Percentiles rank a stretch among this genome's conserved stretches.
phyloP scores from a whole-genome alignment of 2,113 vertebrate species.

The Sclerurus mexicanus region DNA sequence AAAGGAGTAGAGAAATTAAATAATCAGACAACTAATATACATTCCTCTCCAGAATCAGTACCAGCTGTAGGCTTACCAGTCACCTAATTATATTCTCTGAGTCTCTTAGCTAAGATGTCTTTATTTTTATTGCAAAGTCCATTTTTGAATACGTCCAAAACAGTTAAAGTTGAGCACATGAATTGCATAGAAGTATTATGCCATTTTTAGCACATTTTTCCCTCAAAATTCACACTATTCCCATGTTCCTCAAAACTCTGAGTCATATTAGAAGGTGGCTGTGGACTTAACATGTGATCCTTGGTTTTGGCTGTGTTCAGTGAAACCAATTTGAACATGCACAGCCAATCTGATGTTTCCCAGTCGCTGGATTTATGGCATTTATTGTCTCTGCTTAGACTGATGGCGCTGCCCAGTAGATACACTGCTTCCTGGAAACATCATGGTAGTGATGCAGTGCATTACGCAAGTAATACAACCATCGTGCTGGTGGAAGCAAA shows the following conservation, averaged over 20 bases:
- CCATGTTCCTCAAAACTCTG: not conserved
- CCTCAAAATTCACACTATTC: not conserved
- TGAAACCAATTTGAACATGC: not conserved
- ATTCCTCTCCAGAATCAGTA: not conserved
- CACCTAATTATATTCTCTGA: slow-evolving; percentile 19
- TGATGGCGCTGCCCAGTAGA: not conserved
- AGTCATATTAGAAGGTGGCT: not conserved
- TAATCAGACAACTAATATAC: not conserved
- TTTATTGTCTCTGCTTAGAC: not conserved
- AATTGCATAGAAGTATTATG: not conserved
- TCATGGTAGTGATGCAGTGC: not conserved
- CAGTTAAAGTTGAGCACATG: not conserved
- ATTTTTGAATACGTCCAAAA: not conserved
- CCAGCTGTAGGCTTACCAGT: not conserved
- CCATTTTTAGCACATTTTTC: not conserved
- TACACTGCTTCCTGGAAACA: not conserved
- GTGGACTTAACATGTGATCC: not conserved
- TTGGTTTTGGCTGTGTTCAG: not conserved
- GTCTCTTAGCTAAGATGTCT: not conserved
- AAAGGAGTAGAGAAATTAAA: not conserved
- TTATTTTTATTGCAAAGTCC: not conserved
- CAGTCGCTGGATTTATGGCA: not conserved
- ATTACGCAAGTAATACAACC: not conserved
- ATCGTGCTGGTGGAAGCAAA: not conserved
- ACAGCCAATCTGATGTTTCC: not conserved